Evolutionary conservation across 2,113 vertebrate genomes (phyloP).

Genomic region (Callorhinus ursinus): DNA sequence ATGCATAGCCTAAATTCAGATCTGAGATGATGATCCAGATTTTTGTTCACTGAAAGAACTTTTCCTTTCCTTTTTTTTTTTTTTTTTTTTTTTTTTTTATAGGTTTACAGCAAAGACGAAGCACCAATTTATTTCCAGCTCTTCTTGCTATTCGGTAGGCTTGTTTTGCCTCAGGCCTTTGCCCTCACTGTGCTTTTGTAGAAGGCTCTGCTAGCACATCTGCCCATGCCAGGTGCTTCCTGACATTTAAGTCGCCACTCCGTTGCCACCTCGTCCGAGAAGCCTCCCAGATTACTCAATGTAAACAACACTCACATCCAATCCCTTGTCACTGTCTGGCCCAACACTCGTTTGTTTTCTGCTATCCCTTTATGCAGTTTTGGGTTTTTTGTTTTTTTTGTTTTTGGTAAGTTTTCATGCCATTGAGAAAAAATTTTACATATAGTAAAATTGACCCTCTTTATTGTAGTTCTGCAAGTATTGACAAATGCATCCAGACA

Average conservation of each 20-base stretch:
- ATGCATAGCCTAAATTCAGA: conserved; percentile 69
- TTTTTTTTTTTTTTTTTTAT: not conserved
- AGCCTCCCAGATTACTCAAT: not conserved
- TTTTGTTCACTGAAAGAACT: conserved; percentile 46
- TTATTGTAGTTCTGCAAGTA: not conserved
- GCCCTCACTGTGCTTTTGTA: not conserved
- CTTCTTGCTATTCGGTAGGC: not conserved
- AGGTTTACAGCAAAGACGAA: conserved; percentile 1
- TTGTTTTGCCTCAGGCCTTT: not conserved
- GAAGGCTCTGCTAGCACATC: not conserved
- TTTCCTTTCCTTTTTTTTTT: conserved; percentile 3
- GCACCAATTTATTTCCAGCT: not conserved
- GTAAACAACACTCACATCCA: not conserved
- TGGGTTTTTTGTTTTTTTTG: not conserved
- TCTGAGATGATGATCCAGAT: conserved; percentile 56
- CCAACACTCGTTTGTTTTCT: not conserved
- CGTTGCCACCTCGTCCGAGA: not conserved
- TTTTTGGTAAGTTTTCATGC: not conserved
- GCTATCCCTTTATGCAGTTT: not conserved
- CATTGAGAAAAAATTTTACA: not conserved
- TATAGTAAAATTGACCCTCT: not conserved
- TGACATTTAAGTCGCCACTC: not conserved
- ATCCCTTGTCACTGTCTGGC: not conserved
- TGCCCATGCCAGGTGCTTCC: not conserved
- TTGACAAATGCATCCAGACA: not conserved